Percentiles rank a stretch among this genome's conserved stretches.
Evolutionary conservation across 1,140 invertebrate species (phyloP).

Genomic region (Sitodiplosis mosellana): DNA sequence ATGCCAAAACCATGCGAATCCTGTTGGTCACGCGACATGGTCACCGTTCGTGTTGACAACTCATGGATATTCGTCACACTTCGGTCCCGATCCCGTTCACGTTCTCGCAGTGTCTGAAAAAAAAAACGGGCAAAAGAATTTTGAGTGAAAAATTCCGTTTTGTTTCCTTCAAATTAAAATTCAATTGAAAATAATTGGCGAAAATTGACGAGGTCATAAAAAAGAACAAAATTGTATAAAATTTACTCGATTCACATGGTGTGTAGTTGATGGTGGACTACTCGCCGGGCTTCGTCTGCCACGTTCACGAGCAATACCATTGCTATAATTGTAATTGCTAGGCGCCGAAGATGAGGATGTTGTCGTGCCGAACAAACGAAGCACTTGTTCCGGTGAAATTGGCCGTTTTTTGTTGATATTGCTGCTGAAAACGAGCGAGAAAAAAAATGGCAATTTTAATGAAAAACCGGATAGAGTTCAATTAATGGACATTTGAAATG

Average conservation of each 20-base stretch:
- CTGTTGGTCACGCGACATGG: slow-evolving; percentile 56
- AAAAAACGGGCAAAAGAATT: too few species aligned
- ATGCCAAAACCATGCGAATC: slow-evolving; percentile 68
- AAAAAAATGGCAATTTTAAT: too few species aligned
- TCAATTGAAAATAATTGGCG: too few species aligned
- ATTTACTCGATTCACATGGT: slow-evolving; percentile 30
- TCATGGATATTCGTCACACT: slow-evolving; percentile 47
- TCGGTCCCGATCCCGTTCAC: slow-evolving; percentile 24
- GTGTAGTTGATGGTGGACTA: slow-evolving; percentile 50
- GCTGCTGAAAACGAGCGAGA: neutral
- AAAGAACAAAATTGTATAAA: too few species aligned
- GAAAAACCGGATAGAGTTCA: too few species aligned
- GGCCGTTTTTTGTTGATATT: slow-evolving; percentile 39
- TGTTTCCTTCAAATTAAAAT: too few species aligned
- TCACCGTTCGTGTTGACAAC: slow-evolving; percentile 59
- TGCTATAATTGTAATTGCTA: slow-evolving; percentile 26
- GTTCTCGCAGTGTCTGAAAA: slow-evolving; percentile 11
- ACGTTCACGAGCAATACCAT: slow-evolving; percentile 16
- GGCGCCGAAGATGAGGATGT: slow-evolving; percentile 25
- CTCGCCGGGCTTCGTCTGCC: slow-evolving; percentile 45
- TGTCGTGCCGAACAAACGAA: slow-evolving; percentile 38
- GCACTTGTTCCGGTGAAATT: slow-evolving; percentile 60
- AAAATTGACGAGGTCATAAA: too few species aligned
- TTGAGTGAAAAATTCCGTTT: too few species aligned
- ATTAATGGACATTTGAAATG: too few species aligned